Evolutionary conservation across 1,140 invertebrate species (phyloP).

Genomic region (Meloidogyne exigua): DNA sequence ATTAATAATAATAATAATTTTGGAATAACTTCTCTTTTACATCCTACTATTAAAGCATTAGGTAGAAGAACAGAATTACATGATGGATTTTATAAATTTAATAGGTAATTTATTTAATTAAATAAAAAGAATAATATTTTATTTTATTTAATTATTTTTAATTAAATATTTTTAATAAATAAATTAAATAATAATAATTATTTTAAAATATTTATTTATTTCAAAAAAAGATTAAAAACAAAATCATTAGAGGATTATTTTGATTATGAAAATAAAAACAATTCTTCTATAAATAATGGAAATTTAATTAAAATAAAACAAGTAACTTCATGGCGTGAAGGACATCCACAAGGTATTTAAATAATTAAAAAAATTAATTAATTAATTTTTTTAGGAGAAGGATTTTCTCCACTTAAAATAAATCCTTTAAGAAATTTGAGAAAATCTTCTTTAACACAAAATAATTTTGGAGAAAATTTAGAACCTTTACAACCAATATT

Average conservation of each 20-base stretch:
- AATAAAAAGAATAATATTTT: not conserved
- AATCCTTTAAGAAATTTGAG: constrained; percentile 16
- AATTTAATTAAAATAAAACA: constrained; percentile 9
- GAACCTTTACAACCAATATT: not conserved
- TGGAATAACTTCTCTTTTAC: not conserved
- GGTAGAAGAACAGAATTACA: constrained; percentile 7
- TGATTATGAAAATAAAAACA: not conserved
- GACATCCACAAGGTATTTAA: constrained; percentile 18
- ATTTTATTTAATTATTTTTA: too few relatives aligned
- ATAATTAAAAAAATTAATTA: not conserved
- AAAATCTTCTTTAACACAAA: not conserved
- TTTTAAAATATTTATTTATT: not conserved
- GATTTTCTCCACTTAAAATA: constrained; percentile 24
- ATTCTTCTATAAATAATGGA: not conserved
- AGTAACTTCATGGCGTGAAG: constrained; percentile 21
- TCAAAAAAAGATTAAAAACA: not conserved
- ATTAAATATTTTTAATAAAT: too few relatives aligned
- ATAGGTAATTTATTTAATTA: constrained; percentile 1
- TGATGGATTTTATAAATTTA: constrained; percentile 24
- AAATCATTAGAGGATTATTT: constrained; percentile 19
- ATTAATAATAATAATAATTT: not conserved
- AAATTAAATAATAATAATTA: not conserved
- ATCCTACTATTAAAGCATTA: not conserved
- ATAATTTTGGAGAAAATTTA: not conserved
- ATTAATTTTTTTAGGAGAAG: constrained; percentile 10